Conservation (phyloP, 1,140 invertebrate genomes). For the Zaprionus ghesquierei region DNA sequence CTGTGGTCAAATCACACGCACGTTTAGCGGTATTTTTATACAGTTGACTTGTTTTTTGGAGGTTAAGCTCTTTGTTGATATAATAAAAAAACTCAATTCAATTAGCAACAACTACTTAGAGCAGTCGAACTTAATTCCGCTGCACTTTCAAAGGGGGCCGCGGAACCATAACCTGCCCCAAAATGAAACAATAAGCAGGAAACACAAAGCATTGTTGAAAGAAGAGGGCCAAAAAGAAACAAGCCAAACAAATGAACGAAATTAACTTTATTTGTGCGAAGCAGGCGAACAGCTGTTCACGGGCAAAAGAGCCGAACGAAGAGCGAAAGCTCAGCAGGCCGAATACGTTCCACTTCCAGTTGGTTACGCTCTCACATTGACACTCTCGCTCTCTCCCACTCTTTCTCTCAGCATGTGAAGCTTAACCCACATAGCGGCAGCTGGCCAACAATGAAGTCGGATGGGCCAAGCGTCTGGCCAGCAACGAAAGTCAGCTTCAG, state of each 20-base stretch:
- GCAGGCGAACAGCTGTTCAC: slow-evolving; percentile 52
- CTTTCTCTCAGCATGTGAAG: slow-evolving; percentile 20
- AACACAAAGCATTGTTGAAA: background rate
- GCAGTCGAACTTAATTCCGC: background rate
- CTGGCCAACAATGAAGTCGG: slow-evolving; percentile 15
- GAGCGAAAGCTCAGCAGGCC: slow-evolving; percentile 33
- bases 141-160: background rate
- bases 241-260: slow-evolving; percentile 14
- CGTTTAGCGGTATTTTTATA: slow-evolving; percentile 18
- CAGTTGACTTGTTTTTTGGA: slow-evolving; percentile 45
- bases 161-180: slow-evolving; percentile 59
- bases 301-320: background rate
- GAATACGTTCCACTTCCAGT: slow-evolving; percentile 69
- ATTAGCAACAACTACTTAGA: background rate
- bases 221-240: slow-evolving; percentile 34
- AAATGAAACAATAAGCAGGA: slow-evolving; percentile 48
- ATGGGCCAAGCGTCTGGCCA: slow-evolving; percentile 43
- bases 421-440: slow-evolving; percentile 58
- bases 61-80: background rate
- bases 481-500: slow-evolving; percentile 51
- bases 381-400: background rate
- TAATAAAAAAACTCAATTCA: background rate
- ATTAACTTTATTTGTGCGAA: slow-evolving; percentile 49
- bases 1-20: slow-evolving; percentile 64
- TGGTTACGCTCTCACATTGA: background rate